Conservation (phyloP, 2,888 invertebrate species). For the Drosophila niveifrons region DNA sequence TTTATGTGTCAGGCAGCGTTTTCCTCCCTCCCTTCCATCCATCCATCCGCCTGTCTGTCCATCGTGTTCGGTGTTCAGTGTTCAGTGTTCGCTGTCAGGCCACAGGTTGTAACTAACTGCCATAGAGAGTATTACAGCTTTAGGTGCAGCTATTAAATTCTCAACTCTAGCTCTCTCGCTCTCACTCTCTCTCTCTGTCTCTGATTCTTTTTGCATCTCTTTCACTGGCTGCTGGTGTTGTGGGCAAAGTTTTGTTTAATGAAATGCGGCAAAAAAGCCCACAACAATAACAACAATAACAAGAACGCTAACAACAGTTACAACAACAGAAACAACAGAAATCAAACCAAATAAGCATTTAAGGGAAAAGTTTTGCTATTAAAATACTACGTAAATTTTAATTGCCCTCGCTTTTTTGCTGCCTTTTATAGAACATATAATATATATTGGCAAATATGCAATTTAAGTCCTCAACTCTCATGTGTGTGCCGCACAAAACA, state of each 20-base stretch:
- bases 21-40: slow-evolving; percentile 19
- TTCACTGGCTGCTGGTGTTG: slow-evolving; percentile 47
- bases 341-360: slow-evolving; percentile 69
- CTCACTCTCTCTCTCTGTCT: slow-evolving; percentile 4
- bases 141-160: slow-evolving; percentile 78
- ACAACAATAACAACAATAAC: slow-evolving; percentile 36
- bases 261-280: slow-evolving; percentile 76
- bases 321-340: slow-evolving; percentile 31
- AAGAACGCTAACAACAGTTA: slow-evolving; percentile 11
- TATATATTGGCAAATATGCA: slow-evolving; percentile 44
- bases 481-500: slow-evolving; percentile 35
- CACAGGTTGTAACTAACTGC: slow-evolving; percentile 80
- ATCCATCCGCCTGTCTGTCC: slow-evolving; percentile 1
- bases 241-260: slow-evolving; percentile 79
- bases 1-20: slow-evolving; percentile 43
- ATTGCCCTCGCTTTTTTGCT: slow-evolving; percentile 61
- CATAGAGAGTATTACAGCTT: slow-evolving; percentile 61
- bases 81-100: slow-evolving; percentile 47
- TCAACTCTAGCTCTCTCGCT: slow-evolving; percentile 44
- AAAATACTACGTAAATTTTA: slow-evolving; percentile 81
- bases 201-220: slow-evolving; percentile 21
- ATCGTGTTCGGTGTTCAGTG: slow-evolving; percentile 6
- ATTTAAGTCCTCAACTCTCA: slow-evolving; percentile 47
- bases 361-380: slow-evolving; percentile 79
- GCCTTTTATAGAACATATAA: slow-evolving; percentile 1